phyloP scores from a whole-genome alignment of 2,888 invertebrate genomes.

The Monoplex corrugatus region DNA sequence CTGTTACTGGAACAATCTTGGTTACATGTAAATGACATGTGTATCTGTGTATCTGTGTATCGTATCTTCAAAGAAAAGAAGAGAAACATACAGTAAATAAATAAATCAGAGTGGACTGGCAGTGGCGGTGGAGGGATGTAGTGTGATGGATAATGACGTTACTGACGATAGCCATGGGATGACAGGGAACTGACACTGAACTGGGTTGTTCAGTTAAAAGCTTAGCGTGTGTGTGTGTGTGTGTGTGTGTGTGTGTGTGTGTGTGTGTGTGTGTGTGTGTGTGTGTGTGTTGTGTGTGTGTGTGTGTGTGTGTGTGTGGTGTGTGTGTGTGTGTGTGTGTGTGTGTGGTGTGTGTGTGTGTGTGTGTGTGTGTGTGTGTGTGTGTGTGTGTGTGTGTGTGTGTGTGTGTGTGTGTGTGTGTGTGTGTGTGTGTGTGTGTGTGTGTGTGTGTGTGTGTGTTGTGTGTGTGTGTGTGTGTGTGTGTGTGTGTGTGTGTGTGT shows the following conservation, averaged over 20 bases:
- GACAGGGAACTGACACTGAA: too few species aligned
- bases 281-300: background rate
- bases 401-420: background rate
- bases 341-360: background rate
- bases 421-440: constrained; percentile 29
- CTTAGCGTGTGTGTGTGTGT: constrained; percentile 17
- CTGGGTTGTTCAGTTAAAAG: too few species aligned
- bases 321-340: background rate
- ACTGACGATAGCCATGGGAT: too few species aligned
- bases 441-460: background rate
- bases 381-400: constrained; percentile 35
- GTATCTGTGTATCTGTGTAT: too few species aligned
- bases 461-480: background rate
- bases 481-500: constrained; percentile 34
- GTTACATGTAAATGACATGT: too few species aligned
- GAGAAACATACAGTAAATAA: too few species aligned
- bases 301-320: background rate
- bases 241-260: background rate
- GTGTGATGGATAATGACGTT: too few species aligned
- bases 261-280: background rate
- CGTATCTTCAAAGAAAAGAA: too few species aligned
- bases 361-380: background rate
- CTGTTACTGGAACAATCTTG: too few species aligned
- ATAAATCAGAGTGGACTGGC: too few species aligned
- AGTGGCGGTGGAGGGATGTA: too few species aligned